Evolutionary conservation across 2,888 invertebrate species (phyloP).

Genomic region (Fabriciana adippe): DNA sequence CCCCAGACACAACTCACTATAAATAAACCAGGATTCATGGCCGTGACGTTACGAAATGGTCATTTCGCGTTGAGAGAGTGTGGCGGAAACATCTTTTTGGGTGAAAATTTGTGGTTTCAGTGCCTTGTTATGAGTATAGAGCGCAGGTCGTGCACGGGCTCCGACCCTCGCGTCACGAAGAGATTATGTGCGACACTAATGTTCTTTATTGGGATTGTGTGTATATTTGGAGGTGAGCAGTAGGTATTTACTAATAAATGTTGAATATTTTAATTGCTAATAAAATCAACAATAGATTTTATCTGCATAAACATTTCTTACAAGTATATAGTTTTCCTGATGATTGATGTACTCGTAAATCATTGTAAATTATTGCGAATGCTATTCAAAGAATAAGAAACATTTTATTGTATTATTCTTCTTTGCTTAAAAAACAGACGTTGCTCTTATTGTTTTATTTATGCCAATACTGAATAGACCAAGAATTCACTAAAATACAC

Average conservation of each 20-base stretch:
- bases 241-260: constrained; percentile 48
- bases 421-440: too few relatives aligned
- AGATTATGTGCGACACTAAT: constrained; percentile 63
- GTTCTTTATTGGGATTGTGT: constrained; percentile 62
- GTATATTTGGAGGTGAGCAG: constrained; percentile 69
- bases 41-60: constrained; percentile 45
- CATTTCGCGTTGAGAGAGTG: constrained; percentile 38
- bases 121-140: constrained; percentile 53
- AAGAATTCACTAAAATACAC: background rate
- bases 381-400: too few relatives aligned
- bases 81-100: constrained; percentile 24
- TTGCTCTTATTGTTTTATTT: background rate
- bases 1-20: constrained; percentile 66
- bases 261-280: constrained; percentile 15
- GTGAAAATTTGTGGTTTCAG: constrained; percentile 28
- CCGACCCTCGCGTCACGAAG: constrained; percentile 61
- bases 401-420: too few relatives aligned
- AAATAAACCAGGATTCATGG: constrained; percentile 65
- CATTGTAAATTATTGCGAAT: too few relatives aligned
- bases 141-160: constrained; percentile 54
- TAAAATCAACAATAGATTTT: background rate
- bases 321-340: too few relatives aligned
- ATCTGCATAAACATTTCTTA: background rate
- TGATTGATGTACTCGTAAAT: too few relatives aligned
- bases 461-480: background rate